Percentiles rank a stretch among this genome's conserved stretches.
These are phyloP conservation scores for Calliphora vicina DNA, from an alignment of 1,140 invertebrate species.

Conservation along the genomic window DNA sequence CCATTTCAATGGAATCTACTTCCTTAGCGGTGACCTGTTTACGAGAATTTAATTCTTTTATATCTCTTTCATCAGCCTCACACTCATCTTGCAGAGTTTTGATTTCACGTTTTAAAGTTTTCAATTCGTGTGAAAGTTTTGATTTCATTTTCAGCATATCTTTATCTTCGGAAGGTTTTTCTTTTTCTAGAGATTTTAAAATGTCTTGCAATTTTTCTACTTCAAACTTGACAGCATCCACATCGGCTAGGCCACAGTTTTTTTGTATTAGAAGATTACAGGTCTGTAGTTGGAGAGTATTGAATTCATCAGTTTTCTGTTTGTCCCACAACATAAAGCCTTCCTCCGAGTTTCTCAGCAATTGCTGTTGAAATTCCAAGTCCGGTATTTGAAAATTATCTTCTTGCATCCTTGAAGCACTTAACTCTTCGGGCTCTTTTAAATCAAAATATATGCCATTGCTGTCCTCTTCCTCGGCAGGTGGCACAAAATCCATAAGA, in stretches of 20 bases:
- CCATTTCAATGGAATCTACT: neutral
- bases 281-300: conserved; percentile 36
- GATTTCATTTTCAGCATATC: neutral
- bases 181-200: neutral
- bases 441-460: conserved; percentile 22
- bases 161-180: conserved; percentile 28
- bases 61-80: neutral
- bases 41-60: conserved; percentile 41
- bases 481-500: conserved; percentile 53
- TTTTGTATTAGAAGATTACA: conserved; percentile 42
- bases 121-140: conserved; percentile 25
- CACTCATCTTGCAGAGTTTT: neutral
- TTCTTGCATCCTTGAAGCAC: neutral
- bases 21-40: neutral
- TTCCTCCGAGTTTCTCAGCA: conserved; percentile 39
- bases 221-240: conserved; percentile 35
- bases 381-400: conserved; percentile 39
- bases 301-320: conserved; percentile 41
- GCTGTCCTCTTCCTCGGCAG: conserved; percentile 20
- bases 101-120: neutral
- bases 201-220: conserved; percentile 4
- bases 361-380: conserved; percentile 42
- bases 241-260: conserved; percentile 37
- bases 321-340: conserved; percentile 49
- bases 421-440: conserved; percentile 24